A percentile compares a stretch with the other conserved stretches of the same genome.
Evolutionary conservation across 2,888 invertebrate species (phyloP).

Genomic region (Seira ritae): DNA sequence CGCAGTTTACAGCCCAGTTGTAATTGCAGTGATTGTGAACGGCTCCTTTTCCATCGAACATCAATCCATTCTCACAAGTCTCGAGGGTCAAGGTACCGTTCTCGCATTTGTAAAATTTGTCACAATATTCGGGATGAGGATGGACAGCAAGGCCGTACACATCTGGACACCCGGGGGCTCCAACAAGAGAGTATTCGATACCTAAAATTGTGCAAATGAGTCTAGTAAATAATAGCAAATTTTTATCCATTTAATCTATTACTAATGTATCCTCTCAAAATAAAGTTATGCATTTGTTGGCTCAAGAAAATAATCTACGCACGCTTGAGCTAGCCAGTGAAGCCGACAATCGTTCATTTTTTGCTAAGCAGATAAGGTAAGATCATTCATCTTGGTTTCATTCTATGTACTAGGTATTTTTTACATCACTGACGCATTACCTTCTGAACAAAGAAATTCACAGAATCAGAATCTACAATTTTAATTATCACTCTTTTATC

Average conservation of each 20-base stretch:
- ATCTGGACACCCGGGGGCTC: constrained; percentile 82
- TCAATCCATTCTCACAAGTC: constrained; percentile 92
- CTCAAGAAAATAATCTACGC: not conserved
- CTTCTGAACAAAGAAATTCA: no score
- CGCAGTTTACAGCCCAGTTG: constrained; percentile 86
- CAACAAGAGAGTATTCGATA: constrained; percentile 50
- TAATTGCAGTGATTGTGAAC: constrained; percentile 96
- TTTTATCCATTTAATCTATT: no score
- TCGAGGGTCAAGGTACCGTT: constrained; percentile 93
- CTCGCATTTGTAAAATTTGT: constrained; percentile 92
- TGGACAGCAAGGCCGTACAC: constrained; percentile 88
- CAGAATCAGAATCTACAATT: no score
- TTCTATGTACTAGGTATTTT: no score
- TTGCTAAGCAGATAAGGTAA: not conserved
- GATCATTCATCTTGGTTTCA: no score
- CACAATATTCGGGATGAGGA: constrained; percentile 90
- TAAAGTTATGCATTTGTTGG: not conserved
- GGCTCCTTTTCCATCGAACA: constrained; percentile 92
- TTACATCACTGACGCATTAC: no score
- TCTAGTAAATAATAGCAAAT: no score
- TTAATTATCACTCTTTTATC: no score
- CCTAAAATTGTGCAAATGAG: constrained; percentile 1
- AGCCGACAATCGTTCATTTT: not conserved
- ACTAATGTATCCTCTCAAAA: no score
- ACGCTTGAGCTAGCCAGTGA: not conserved